Percentiles rank a stretch among this genome's conserved stretches.
These are phyloP conservation scores for Pseudochaenichthys georgianus DNA, from an alignment of 2,797 vertebrate species.

Conservation along the genomic window DNA sequence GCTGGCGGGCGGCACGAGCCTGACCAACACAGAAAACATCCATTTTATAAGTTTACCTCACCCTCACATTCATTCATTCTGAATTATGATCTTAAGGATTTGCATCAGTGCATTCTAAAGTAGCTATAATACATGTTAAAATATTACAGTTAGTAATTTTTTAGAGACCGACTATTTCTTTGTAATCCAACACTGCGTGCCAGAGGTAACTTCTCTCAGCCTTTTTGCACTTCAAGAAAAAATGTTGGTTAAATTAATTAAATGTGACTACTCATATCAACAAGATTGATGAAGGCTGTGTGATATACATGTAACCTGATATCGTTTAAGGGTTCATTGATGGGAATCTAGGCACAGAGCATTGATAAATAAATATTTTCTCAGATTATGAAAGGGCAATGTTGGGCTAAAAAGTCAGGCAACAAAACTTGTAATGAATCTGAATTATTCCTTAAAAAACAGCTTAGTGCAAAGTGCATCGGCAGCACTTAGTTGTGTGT, in stretches of 20 bases:
- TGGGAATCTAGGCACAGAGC: neutral
- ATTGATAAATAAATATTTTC: neutral
- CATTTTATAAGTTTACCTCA: neutral
- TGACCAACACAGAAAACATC: constrained; percentile 62
- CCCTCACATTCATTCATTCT: neutral
- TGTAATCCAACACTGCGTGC: too few relatives aligned
- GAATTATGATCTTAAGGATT: neutral
- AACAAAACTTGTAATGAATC: neutral
- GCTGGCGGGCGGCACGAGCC: constrained; percentile 95
- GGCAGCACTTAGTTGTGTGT: constrained; percentile 9
- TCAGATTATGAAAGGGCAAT: neutral
- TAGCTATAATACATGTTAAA: neutral
- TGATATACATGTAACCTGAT: neutral
- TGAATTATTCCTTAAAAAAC: neutral
- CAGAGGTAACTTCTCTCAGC: too few relatives aligned
- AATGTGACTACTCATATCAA: neutral
- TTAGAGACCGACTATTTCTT: too few relatives aligned
- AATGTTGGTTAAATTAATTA: neutral
- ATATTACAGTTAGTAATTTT: neutral
- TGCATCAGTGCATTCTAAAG: neutral
- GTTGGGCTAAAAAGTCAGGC: neutral
- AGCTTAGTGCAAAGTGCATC: neutral
- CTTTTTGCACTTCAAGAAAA: neutral
- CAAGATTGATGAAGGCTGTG: neutral
- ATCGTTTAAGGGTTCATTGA: neutral